A percentile compares a stretch with the other conserved stretches of the same genome.
These are phyloP conservation scores for Petrocephalus microphthalmus DNA, from an alignment of 2,113 vertebrate genomes.

Conservation along the genomic window DNA sequence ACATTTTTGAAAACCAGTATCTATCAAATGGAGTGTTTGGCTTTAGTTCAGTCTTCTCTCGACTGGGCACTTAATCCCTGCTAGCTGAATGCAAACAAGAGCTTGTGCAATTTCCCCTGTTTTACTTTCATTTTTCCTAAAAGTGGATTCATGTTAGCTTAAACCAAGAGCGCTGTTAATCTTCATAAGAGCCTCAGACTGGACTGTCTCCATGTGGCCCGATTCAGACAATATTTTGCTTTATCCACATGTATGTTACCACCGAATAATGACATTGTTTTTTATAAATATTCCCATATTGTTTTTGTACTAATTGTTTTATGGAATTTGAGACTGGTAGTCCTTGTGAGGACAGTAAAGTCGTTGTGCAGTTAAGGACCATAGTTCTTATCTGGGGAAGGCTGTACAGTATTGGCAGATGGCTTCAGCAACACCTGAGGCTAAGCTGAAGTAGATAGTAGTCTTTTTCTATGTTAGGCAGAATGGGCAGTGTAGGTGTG, in stretches of 20 bases:
- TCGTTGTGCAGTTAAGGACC: not conserved
- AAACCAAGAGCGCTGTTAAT: not conserved
- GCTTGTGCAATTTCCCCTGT: not conserved
- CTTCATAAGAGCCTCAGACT: not conserved
- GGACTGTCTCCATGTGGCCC: not conserved
- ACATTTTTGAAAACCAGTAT: not conserved
- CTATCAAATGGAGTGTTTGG: not conserved
- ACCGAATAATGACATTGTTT: not conserved
- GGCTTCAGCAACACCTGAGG: not conserved
- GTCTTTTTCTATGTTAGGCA: not conserved
- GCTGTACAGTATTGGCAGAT: not conserved
- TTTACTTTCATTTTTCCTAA: not conserved
- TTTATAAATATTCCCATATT: not conserved
- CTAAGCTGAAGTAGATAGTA: not conserved
- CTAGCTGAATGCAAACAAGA: not conserved
- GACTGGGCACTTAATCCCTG: not conserved
- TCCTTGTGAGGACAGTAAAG: not conserved
- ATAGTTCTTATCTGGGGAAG: not conserved
- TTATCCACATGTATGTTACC: not conserved
- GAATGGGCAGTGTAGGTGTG: not conserved
- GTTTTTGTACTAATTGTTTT: not conserved
- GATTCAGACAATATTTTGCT: not conserved
- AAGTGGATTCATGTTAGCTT: not conserved
- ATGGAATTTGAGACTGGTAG: not conserved
- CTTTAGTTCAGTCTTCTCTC: not conserved